Percentiles rank a stretch among this genome's conserved stretches.
These are phyloP conservation scores for Semotilus atromaculatus DNA, from an alignment of 2,797 vertebrate genomes.

Conservation along the genomic window DNA sequence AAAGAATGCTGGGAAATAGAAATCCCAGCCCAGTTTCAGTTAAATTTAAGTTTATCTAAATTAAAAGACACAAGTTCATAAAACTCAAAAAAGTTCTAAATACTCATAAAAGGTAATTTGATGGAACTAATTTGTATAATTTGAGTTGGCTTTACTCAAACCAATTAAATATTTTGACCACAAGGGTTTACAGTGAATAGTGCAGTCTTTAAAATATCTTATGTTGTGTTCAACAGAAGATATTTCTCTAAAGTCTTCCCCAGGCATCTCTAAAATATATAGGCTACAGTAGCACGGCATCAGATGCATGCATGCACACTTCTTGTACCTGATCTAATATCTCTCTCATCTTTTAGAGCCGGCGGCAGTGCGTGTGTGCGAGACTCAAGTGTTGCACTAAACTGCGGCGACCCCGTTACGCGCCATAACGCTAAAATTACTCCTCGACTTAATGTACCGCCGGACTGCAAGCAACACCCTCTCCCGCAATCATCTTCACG, in stretches of 20 bases:
- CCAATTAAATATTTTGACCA: too few species aligned
- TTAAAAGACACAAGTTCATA: too few species aligned
- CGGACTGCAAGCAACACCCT: slow-evolving; percentile 9
- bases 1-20: too few species aligned
- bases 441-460: slow-evolving; percentile 27
- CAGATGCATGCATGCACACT: not conserved
- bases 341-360: slow-evolving; percentile 13
- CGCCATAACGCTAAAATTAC: slow-evolving; percentile 47
- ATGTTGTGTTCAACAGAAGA: too few species aligned
- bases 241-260: too few species aligned
- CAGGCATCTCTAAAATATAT: not conserved
- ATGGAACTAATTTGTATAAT: too few species aligned
- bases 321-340: not conserved
- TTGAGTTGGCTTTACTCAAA: not conserved
- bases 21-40: too few species aligned
- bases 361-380: not conserved
- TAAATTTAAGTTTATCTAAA: too few species aligned
- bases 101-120: too few species aligned
- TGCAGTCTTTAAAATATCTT: too few species aligned
- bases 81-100: too few species aligned
- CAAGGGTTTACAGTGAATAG: too few species aligned
- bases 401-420: slow-evolving; percentile 29
- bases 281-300: not conserved
- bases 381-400: slow-evolving; percentile 35
- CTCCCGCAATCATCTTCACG: slow-evolving; percentile 37